Conservation (phyloP, 2,797 vertebrate genomes). For the Morelia viridis region DNA sequence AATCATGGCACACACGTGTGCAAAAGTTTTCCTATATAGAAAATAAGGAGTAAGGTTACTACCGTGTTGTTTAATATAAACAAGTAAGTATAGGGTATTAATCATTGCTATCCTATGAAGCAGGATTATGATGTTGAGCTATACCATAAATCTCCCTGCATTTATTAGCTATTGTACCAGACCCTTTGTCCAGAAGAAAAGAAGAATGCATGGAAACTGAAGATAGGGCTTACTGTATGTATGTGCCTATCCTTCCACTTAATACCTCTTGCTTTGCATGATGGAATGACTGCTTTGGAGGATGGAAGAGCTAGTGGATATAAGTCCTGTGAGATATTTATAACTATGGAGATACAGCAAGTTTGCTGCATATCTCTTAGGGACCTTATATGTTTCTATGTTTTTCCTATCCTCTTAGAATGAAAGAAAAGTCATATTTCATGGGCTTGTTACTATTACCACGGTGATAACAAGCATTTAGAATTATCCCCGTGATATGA, state of each 20-base stretch:
- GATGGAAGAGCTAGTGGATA: not conserved
- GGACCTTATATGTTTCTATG: not conserved
- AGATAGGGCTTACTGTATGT: not conserved
- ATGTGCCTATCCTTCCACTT: not conserved
- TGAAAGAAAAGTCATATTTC: not conserved
- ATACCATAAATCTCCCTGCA: not conserved
- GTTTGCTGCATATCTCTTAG: not conserved
- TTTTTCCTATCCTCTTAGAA: not conserved
- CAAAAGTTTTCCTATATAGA: not conserved
- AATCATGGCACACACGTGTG: not conserved
- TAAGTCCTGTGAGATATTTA: not conserved
- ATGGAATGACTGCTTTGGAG: not conserved
- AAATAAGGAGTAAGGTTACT: not conserved
- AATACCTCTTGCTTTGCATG: not conserved
- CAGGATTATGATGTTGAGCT: not conserved
- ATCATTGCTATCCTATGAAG: not conserved
- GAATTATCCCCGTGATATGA: conserved; percentile 25
- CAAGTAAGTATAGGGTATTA: not conserved
- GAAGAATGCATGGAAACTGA: not conserved
- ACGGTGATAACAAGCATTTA: conserved; percentile 40
- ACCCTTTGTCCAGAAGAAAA: not conserved
- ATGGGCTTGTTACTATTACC: not conserved
- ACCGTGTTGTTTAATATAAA: not conserved
- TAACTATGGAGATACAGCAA: not conserved
- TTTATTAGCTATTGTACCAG: not conserved